Conservation (phyloP, 2,888 invertebrate genomes). For the Dryobotodes eremita region DNA sequence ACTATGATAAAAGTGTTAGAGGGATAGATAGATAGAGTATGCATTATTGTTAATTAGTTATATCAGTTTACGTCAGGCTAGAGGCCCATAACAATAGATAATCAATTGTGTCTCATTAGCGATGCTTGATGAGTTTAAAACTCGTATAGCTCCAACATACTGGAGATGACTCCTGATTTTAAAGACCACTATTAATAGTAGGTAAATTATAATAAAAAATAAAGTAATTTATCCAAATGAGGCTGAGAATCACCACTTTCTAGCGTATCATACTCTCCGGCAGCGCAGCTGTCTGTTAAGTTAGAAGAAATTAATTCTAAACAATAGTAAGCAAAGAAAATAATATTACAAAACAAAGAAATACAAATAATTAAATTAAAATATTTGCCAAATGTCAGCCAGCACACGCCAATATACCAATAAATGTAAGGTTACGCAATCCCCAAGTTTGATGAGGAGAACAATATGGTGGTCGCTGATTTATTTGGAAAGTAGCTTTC, state of each 20-base stretch:
- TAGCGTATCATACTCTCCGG: too few species aligned
- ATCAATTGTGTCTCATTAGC: too few species aligned
- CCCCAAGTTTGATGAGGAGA: background rate
- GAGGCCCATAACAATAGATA: too few species aligned
- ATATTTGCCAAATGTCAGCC: background rate
- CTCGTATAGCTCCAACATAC: too few species aligned
- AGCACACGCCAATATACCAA: background rate
- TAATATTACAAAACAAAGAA: background rate
- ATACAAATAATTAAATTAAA: background rate
- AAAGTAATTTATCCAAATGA: too few species aligned
- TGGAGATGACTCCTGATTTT: background rate
- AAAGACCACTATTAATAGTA: background rate
- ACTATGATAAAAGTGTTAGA: too few species aligned
- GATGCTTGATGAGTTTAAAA: too few species aligned
- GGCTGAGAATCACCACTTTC: background rate
- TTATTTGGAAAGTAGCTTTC: background rate
- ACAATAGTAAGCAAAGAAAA: background rate
- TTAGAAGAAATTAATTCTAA: background rate
- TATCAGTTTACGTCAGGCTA: too few species aligned
- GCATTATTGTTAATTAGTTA: too few species aligned
- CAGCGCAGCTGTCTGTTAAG: too few species aligned
- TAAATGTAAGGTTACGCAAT: background rate
- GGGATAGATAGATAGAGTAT: too few species aligned
- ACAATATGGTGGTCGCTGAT: background rate
- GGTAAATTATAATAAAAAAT: too few species aligned